Percentiles rank a stretch among this genome's conserved stretches.
phyloP scores from a whole-genome alignment of 2,888 invertebrate genomes.

The Parnassius mnemosyne region DNA sequence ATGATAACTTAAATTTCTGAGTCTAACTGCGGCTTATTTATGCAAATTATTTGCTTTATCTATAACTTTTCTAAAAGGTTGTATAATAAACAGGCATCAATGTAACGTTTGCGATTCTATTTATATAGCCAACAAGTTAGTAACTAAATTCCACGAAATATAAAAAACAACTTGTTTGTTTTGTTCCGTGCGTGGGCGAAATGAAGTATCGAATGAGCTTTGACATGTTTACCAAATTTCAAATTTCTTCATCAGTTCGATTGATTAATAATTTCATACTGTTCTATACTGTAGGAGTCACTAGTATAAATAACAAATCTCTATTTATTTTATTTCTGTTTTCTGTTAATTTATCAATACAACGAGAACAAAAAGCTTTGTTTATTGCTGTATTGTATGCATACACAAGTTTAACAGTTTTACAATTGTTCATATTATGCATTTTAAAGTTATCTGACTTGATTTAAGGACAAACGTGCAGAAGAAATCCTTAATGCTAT shows the following conservation, averaged over 20 bases:
- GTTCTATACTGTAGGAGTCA: not conserved
- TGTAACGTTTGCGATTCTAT: too few relatives aligned
- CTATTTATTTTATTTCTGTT: not conserved
- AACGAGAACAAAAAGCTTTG: not conserved
- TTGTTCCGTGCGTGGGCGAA: conserved; percentile 6
- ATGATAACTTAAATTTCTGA: too few relatives aligned
- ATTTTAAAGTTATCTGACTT: not conserved
- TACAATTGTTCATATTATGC: not conserved
- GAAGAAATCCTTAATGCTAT: not conserved
- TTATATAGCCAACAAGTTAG: too few relatives aligned
- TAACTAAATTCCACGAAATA: too few relatives aligned
- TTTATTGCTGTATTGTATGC: not conserved
- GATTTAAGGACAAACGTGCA: not conserved
- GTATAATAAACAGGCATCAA: too few relatives aligned
- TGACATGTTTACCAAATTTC: conserved; percentile 9
- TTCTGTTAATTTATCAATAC: too few relatives aligned
- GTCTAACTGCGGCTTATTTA: too few relatives aligned
- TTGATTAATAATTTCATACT: conserved; percentile 14
- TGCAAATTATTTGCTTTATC: too few relatives aligned
- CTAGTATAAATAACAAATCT: not conserved
- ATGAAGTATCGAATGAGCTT: conserved; percentile 10
- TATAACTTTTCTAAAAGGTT: too few relatives aligned
- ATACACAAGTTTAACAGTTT: not conserved
- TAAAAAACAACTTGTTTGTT: too few relatives aligned
- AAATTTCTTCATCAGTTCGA: not conserved